These are phyloP conservation scores for Apodemus speciosus DNA, from an alignment of 2,113 vertebrate species.

Conservation along the genomic window DNA sequence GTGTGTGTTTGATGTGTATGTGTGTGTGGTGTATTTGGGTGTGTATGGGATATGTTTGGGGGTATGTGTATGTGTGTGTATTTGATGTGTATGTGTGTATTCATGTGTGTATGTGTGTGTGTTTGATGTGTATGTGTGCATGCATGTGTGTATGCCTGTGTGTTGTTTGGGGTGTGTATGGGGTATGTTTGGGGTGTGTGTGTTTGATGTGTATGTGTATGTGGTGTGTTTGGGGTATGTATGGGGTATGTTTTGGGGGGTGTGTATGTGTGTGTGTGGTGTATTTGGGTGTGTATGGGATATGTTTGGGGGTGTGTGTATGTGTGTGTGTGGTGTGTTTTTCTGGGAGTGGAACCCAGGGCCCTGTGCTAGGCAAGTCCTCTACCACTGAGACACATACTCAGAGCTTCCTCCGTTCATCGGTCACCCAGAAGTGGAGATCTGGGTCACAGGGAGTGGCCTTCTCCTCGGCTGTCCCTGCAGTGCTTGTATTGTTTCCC, in stretches of 20 bases:
- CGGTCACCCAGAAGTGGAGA: not conserved
- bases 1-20: not conserved
- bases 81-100: too few species aligned
- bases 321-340: not conserved
- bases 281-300: not conserved
- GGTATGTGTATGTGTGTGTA: not conserved
- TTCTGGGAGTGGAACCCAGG: not conserved
- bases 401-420: not conserved
- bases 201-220: not conserved
- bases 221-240: too few species aligned
- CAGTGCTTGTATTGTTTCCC: not conserved
- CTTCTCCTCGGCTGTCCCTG: not conserved
- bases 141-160: not conserved
- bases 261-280: not conserved
- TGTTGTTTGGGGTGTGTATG: not conserved
- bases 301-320: not conserved
- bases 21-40: not conserved
- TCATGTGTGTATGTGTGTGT: not conserved
- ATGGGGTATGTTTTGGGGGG: too few species aligned
- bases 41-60: not conserved
- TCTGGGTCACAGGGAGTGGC: not conserved
- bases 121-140: too few species aligned
- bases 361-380: not conserved
- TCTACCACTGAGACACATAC: not conserved
- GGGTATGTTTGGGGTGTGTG: not conserved